These are phyloP conservation scores for Tiphia femorata DNA, from an alignment of 2,888 invertebrate genomes.

Conservation along the genomic window DNA sequence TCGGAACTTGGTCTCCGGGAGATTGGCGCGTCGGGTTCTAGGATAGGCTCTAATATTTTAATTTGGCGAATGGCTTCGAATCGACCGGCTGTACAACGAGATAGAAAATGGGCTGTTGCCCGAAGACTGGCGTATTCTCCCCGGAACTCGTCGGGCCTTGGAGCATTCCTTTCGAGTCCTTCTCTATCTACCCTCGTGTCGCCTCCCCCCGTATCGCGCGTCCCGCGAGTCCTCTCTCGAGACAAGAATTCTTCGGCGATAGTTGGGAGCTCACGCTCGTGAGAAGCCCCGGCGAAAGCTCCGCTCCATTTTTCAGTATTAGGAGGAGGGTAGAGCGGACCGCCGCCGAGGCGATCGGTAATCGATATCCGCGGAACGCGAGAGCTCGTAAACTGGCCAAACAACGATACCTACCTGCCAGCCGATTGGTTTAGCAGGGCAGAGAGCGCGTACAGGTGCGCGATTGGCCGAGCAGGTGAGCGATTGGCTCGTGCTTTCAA, in stretches of 20 bases:
- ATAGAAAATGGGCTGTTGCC: too few relatives aligned
- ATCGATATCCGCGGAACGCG: slow-evolving; percentile 38
- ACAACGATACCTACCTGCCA: slow-evolving; percentile 37
- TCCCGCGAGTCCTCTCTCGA: background rate
- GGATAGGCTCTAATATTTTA: too few relatives aligned
- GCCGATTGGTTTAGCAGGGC: slow-evolving; percentile 40
- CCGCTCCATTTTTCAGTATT: slow-evolving; percentile 43
- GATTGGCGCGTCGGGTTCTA: too few relatives aligned
- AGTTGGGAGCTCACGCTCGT: slow-evolving; percentile 20
- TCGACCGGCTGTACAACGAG: too few relatives aligned
- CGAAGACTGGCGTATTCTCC: too few relatives aligned
- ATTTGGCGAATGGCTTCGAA: too few relatives aligned
- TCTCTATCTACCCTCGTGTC: too few relatives aligned
- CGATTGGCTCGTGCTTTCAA: slow-evolving; percentile 31
- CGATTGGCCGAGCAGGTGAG: slow-evolving; percentile 41
- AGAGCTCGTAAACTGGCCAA: slow-evolving; percentile 43
- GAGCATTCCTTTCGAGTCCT: too few relatives aligned
- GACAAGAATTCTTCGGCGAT: slow-evolving; percentile 15
- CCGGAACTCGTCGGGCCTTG: too few relatives aligned
- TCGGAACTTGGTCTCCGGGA: too few relatives aligned
- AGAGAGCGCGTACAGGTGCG: slow-evolving; percentile 32
- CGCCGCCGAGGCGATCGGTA: slow-evolving; percentile 36
- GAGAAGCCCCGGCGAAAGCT: slow-evolving; percentile 30
- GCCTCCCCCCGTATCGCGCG: too few relatives aligned
- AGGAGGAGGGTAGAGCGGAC: slow-evolving; percentile 36